Evolutionary conservation across 2,888 invertebrate species (phyloP), one percentile per base, ranked within the genome.

Genomic region (Dynastes tityus): DNA sequence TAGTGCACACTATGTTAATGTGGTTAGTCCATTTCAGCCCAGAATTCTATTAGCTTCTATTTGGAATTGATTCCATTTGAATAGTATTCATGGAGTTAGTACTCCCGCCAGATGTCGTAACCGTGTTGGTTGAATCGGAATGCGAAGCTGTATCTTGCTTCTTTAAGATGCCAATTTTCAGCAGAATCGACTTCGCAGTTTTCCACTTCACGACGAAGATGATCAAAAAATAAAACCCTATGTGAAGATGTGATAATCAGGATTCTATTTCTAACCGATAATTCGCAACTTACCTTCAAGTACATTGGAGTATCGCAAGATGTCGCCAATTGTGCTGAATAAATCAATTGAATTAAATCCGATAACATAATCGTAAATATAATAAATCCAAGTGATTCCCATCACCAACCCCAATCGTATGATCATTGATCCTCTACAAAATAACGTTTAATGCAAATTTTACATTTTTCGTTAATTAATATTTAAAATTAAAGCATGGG

Each of bases 361-460:
- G 45, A 11, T 61, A 9, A 73, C 9, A 13, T 61, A 71, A 37
- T 71, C 53, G 32, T 71, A 71, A 2, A 71, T 71, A 6, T 71
- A 71, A 16, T 71, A 71, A 45, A 61, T 37, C 73, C 73, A 73
- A 3, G 73, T 73, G 40, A 73, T 37, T 73, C 73, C 73, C 73
- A 73, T 73, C 0, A 61, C 61, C 16, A 73, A 13, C 2, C 61
- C 73, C n/a, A 73, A 58, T 6, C 58, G 58, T 22, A 73, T 16
- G 0, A 73, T 58, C 0, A 45, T 61, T 2, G 2, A 73, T 27
- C 73, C 73, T 2, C 73, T 73, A 27, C 40, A 45, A 61, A 27
- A 49, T 9, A 68, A 67, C 8, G 27, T 11, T 11, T 11, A 11
- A 8, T 3, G 27, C 1, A 22, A 29, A 27, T 27, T 27, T 55